A percentile compares a stretch with the other conserved stretches of the same genome.
These are phyloP conservation scores for Boleophthalmus pectinirostris DNA, from an alignment of 2,113 vertebrate genomes.

Conservation along the genomic window DNA sequence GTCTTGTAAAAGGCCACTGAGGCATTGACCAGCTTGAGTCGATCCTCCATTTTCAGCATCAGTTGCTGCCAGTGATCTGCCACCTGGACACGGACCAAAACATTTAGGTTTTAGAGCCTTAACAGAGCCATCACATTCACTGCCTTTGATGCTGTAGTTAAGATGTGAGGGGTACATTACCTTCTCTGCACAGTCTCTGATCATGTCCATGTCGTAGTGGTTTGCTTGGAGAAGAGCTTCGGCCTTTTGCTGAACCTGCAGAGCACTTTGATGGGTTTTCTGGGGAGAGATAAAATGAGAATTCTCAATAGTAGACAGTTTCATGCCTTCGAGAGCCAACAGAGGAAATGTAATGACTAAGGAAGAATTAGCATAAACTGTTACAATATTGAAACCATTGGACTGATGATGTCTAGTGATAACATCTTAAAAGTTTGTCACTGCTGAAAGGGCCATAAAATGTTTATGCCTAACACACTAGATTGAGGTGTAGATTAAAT, in stretches of 20 bases:
- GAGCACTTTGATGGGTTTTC: constrained; percentile 98
- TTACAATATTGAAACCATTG: constrained; percentile 26
- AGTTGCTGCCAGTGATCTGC: constrained; percentile 99
- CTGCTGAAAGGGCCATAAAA: constrained; percentile 8
- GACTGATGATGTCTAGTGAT: not conserved
- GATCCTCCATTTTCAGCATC: constrained; percentile 99
- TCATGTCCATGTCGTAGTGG: constrained; percentile 98
- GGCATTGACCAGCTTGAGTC: constrained; percentile 97
- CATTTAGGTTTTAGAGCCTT: constrained; percentile 6
- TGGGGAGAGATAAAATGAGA: constrained; percentile 47
- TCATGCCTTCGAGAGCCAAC: not conserved
- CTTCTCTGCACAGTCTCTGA: constrained; percentile 97
- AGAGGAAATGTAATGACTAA: not conserved
- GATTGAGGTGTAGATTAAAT: not conserved
- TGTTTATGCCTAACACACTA: not conserved
- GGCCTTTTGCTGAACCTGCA: constrained; percentile 99
- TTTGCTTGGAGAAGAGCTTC: constrained; percentile 95
- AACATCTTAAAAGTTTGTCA: constrained; percentile 11
- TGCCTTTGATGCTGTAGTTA: not conserved
- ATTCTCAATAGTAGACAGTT: constrained; percentile 25
- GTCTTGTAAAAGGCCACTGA: constrained; percentile 99
- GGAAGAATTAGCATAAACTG: constrained; percentile 18
- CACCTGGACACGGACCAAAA: constrained; percentile 69
- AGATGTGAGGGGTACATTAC: constrained; percentile 23
- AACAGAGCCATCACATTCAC: not conserved